These are phyloP conservation scores for Isoperla grammatica DNA, from an alignment of 2,888 invertebrate species.

Conservation along the genomic window DNA sequence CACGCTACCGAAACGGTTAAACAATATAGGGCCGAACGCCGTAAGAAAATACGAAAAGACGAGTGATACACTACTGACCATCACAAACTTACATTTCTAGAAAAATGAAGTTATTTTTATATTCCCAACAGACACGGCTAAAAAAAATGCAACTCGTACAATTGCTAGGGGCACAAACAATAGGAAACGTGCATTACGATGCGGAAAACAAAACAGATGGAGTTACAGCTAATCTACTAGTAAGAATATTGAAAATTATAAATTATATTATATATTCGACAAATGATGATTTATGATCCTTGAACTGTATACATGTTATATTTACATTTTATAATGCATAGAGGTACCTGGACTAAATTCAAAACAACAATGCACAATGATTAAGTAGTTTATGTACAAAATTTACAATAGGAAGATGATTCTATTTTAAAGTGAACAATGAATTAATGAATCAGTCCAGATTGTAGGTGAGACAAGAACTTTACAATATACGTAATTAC, in stretches of 20 bases:
- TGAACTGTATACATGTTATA: constrained; percentile 9
- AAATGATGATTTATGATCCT: constrained; percentile 10
- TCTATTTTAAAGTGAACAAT: constrained; percentile 29
- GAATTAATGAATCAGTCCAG: constrained; percentile 31
- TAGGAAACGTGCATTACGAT: neutral
- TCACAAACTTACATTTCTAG: no score
- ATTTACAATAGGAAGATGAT: constrained; percentile 31
- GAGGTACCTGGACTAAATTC: constrained; percentile 32
- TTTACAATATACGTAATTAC: constrained; percentile 29
- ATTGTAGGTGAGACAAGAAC: constrained; percentile 30
- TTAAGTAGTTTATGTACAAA: constrained; percentile 31
- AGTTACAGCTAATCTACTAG: constrained; percentile 9
- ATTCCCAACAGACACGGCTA: no score
- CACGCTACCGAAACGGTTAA: no score
- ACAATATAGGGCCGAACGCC: no score
- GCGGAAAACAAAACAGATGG: constrained; percentile 9
- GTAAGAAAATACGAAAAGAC: no score
- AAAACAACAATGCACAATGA: constrained; percentile 31
- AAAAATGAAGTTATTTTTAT: no score
- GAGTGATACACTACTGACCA: no score
- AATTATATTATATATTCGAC: neutral
- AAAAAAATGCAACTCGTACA: no score
- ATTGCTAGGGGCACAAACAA: constrained; percentile 1
- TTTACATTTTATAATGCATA: constrained; percentile 19
- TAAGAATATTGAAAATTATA: constrained; percentile 11